Evolutionary conservation across 2,113 vertebrate species (phyloP).

Genomic region (Grantiella picta): DNA sequence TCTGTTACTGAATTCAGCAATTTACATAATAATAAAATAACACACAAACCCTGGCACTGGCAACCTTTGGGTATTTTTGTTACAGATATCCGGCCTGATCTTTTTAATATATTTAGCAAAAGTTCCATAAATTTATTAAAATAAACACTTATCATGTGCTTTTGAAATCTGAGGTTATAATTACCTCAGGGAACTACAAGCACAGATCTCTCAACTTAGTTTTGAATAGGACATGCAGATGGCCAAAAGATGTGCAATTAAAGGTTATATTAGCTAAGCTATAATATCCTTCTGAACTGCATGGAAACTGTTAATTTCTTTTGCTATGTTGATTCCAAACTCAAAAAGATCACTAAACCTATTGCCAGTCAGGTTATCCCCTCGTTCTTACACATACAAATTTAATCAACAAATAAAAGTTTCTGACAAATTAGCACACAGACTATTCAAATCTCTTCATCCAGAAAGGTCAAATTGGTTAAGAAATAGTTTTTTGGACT

Average conservation of each 20-base stretch:
- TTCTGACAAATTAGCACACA: not conserved
- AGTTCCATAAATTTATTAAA: conserved; percentile 27
- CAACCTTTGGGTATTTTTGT: conserved; percentile 12
- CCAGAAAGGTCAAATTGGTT: not conserved
- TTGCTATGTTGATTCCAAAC: not conserved
- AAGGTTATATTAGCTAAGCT: not conserved
- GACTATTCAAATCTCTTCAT: not conserved
- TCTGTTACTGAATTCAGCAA: conserved; percentile 19
- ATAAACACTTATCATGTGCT: not conserved
- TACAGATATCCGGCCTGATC: not conserved
- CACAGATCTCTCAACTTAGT: not conserved
- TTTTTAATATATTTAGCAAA: not conserved
- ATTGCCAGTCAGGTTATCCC: not conserved
- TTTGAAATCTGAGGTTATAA: not conserved
- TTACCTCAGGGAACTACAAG: not conserved
- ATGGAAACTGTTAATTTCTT: not conserved
- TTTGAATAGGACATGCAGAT: not conserved
- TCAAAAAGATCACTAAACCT: not conserved
- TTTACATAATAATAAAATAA: conserved; percentile 59
- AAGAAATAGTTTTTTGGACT: not conserved
- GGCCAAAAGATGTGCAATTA: not conserved
- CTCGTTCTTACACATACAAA: not conserved
- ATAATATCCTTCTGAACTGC: not conserved
- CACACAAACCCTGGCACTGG: conserved; percentile 20
- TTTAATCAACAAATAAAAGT: not conserved